Evolutionary conservation across 2,113 vertebrate species (phyloP), one percentile per base, ranked within the genome.

Genomic region (Ellobius talpinus): DNA sequence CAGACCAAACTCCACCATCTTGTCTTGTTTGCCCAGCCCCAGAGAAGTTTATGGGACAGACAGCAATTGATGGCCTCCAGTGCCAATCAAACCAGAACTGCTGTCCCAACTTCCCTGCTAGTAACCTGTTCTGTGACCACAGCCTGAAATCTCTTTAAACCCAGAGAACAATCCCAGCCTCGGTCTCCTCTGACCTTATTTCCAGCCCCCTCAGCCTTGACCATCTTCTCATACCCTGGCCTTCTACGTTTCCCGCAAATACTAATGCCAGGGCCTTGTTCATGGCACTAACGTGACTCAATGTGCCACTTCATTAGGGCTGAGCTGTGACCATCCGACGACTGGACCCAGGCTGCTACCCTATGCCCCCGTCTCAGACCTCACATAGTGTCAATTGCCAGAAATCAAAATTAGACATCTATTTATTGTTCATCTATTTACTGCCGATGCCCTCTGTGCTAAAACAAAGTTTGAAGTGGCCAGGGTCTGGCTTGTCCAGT

Each of bases 331-430:
- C 26, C 61, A 66, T 13, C 7, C 11, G 24, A 39, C 36, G 9
- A 7, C 16, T 2, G 0, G 29, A 45, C 13, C 52, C 73, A 66
- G 47, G 31, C 26, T 42, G 31, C 52, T 24, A 9, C 36, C 39
- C 19, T 1, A 36, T 1, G 6, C 10, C 61, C 81, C 50, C 1
- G 1, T 33, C 12, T 26, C 5, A 26, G 33, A 11, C 19, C 61
- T 52, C 12, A 86, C 36, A 5, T 0, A 7, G 45, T 4, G 0
- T n/a, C 9, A 39, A 10, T 5, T 33, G 2, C n/a, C 50, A 7
- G 7, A 31, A 9, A 42, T 5, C 79, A 45, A 87, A 13, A 10
- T 5, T 10, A 5, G n/a, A 23, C 50, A 23, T 31, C 68, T 21
- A 4, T 65, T 6, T 58, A 39, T 2, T n/a, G 39, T 39, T 70